A percentile compares a stretch with the other conserved stretches of the same genome.
phyloP scores from a whole-genome alignment of 2,888 invertebrate species.

The Drosophila prolongata region DNA sequence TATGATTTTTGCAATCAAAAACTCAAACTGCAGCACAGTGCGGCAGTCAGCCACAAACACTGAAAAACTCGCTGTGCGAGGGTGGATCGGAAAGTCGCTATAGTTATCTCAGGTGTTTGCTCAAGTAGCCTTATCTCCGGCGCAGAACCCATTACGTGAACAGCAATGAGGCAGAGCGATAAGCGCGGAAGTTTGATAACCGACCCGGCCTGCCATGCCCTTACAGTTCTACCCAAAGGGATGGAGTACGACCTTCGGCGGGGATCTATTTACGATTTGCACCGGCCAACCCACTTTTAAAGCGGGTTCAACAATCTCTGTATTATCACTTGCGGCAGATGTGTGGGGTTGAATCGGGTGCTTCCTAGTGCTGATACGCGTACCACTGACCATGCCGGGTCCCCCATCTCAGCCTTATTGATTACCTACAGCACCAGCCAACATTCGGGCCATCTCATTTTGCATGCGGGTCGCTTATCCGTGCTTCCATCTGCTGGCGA shows the following conservation, averaged over 20 bases:
- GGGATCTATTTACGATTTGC: slow-evolving; percentile 4
- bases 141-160: slow-evolving; percentile 20
- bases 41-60: too few relatives aligned
- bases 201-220: slow-evolving; percentile 6
- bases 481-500: slow-evolving; percentile 6
- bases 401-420: too few relatives aligned
- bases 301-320: slow-evolving; percentile 15
- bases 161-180: slow-evolving; percentile 1
- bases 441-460: slow-evolving; percentile 35
- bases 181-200: slow-evolving; percentile 14
- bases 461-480: slow-evolving; percentile 25
- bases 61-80: slow-evolving; percentile 5
- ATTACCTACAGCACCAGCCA: slow-evolving; percentile 13
- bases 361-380: background rate
- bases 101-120: background rate
- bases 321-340: background rate
- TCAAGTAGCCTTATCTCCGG: slow-evolving; percentile 7
- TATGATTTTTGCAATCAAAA: too few relatives aligned
- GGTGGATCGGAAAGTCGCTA: slow-evolving; percentile 10
- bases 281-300: background rate
- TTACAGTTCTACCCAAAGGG: background rate
- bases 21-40: too few relatives aligned
- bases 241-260: slow-evolving; percentile 22
- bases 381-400: background rate
- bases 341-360: background rate